Evolutionary conservation across 1,140 invertebrate genomes (phyloP).

Genomic region (Copidosoma floridanum): DNA sequence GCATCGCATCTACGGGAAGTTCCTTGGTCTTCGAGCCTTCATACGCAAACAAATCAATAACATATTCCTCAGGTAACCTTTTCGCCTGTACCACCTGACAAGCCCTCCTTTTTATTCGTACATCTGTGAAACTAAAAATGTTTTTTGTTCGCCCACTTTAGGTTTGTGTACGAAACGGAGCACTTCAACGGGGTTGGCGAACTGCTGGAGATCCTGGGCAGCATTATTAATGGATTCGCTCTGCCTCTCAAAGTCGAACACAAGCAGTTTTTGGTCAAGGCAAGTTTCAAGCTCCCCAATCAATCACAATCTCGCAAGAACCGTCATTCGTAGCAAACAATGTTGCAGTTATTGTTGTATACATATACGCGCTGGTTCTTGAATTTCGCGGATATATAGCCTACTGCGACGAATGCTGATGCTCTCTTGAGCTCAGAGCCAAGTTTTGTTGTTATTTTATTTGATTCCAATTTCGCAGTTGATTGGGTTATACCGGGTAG

Average conservation of each 20-base stretch:
- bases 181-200: constrained; percentile 99
- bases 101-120: neutral
- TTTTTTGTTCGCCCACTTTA: constrained; percentile 40
- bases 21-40: constrained; percentile 95
- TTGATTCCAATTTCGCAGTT: too few relatives aligned
- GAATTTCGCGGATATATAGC: too few relatives aligned
- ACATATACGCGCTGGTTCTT: too few relatives aligned
- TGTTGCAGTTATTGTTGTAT: too few relatives aligned
- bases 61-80: constrained; percentile 80
- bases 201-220: constrained; percentile 97
- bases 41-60: constrained; percentile 99
- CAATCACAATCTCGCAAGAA: too few relatives aligned
- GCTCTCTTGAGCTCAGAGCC: too few relatives aligned
- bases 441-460: too few relatives aligned
- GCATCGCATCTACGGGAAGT: constrained; percentile 99
- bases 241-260: constrained; percentile 95
- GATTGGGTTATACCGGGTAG: too few relatives aligned
- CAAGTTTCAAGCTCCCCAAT: too few relatives aligned
- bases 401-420: too few relatives aligned
- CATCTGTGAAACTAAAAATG: too few relatives aligned
- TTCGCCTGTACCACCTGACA: neutral
- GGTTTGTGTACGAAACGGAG: constrained; percentile 99
- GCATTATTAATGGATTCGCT: constrained; percentile 99
- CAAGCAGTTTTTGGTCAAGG: constrained; percentile 96
- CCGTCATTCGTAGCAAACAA: too few relatives aligned